Conservation (phyloP, 2,113 vertebrate species). For the Aldabrachelys gigantea region DNA sequence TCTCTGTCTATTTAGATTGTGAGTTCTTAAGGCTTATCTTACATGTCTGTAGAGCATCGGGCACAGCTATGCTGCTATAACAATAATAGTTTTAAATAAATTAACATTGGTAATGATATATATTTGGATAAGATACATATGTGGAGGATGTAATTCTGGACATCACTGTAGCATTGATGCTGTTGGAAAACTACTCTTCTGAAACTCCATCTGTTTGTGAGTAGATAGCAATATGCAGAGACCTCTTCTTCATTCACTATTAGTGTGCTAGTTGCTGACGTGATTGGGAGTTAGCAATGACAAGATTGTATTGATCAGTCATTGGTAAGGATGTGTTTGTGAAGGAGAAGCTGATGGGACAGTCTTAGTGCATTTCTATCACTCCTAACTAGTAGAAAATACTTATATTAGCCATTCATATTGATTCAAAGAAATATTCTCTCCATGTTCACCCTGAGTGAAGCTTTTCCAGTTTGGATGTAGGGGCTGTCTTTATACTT, state of each 20-base stretch:
- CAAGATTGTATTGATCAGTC: slow-evolving; percentile 2
- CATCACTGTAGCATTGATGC: not conserved
- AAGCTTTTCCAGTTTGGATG: slow-evolving; percentile 16
- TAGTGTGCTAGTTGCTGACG: slow-evolving; percentile 1
- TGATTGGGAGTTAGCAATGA: slow-evolving; percentile 36
- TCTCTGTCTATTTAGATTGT: not conserved
- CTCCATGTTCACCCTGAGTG: not conserved
- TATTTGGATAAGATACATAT: not conserved
- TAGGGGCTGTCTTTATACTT: not conserved
- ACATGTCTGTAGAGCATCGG: not conserved
- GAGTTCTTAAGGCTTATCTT: not conserved
- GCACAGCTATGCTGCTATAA: not conserved
- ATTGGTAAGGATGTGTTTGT: not conserved
- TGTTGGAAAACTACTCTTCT: slow-evolving; percentile 59
- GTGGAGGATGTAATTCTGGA: not conserved
- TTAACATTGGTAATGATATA: not conserved
- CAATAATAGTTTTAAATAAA: not conserved
- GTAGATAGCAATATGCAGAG: not conserved
- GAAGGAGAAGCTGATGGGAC: not conserved
- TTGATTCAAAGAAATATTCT: not conserved
- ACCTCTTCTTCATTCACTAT: too few species aligned
- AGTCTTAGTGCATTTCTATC: not conserved
- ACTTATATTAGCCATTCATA: not conserved
- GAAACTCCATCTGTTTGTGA: slow-evolving; percentile 43
- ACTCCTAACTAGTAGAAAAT: not conserved